Conservation (phyloP, 2,888 invertebrate species). For the Onchidella celtica region DNA sequence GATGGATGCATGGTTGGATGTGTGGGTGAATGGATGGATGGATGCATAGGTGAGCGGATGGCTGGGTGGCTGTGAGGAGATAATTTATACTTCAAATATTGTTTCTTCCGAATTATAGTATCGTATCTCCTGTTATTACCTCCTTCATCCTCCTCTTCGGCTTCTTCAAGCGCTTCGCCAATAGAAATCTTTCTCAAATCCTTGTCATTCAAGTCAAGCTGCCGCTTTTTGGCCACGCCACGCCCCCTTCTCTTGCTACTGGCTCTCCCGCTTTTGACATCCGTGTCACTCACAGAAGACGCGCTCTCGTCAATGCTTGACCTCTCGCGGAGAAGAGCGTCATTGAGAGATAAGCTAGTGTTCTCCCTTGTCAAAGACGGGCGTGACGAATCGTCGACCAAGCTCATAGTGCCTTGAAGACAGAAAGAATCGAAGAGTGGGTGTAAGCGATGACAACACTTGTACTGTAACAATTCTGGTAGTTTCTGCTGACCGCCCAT, state of each 20-base stretch:
- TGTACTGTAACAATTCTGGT: too few species aligned
- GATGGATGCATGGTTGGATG: too few species aligned
- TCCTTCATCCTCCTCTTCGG: background rate
- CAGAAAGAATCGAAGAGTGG: too few species aligned
- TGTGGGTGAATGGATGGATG: too few species aligned
- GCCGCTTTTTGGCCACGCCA: background rate
- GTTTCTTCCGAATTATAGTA: too few species aligned
- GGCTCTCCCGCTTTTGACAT: slow-evolving; percentile 4
- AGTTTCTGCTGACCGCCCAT: too few species aligned
- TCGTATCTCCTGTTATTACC: too few species aligned
- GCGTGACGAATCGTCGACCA: background rate
- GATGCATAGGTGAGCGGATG: too few species aligned
- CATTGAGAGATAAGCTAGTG: slow-evolving; percentile 18
- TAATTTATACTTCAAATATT: too few species aligned
- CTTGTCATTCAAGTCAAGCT: background rate
- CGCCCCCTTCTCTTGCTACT: background rate
- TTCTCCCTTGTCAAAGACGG: slow-evolving; percentile 23
- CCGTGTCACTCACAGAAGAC: background rate
- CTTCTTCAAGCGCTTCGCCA: slow-evolving; percentile 20
- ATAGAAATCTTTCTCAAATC: slow-evolving; percentile 12
- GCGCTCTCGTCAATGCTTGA: too few species aligned
- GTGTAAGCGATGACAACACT: too few species aligned
- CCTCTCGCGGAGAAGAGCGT: slow-evolving; percentile 2
- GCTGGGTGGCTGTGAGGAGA: too few species aligned
- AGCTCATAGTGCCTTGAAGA: background rate